Base-by-base conservation (phyloP, 92 coral and sea anemone genomes). In the Epizoanthus scotinus region DNA sequence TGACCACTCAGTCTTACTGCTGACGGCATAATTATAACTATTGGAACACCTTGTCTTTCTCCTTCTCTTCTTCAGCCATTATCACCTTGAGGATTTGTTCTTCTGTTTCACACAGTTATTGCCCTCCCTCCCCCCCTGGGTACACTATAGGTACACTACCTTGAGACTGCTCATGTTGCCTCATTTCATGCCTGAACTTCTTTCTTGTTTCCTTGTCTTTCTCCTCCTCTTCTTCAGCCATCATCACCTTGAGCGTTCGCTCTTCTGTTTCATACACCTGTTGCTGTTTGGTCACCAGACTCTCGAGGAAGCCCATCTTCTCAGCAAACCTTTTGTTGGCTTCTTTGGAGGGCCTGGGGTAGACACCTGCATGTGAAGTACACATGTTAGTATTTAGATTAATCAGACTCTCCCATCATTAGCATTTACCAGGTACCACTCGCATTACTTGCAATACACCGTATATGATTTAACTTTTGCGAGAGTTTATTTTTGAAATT, bases 171-270 rank as follows among this genome's bases (percentile, higher is more conserved):
- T 74, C 88, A 82, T 91, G 93, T 63, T 93, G 92, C 34, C 79
- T 70, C 86, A 86, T 89, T 68, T 91, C 90, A 56, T 87, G 90
- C 14, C 81, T 34, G 56, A 75, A 75, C 73, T 84, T 89, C 82
- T 96, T 87, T 63, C 93, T 75, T 28, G 89, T 90, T 57, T 96
- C 91, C 49, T 82, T 87, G 55, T 92, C 90, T 65, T 87, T 90
- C 70, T 96, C 98, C 38, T 94, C 99, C 67, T 96, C 99, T 56
- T 96, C 99, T 52, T 96, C 99, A 8, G 93, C 94, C 56, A 96
- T 65, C 91, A 96, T 96, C 57, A 96, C 99, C 53, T 83, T 74
- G 29, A 96, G 84, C 19, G 99, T 87, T 84, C 94, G 90, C 53
- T 96, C 98, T 63, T 96, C 99, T 5, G 91, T 88, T 29, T 89